Base-by-base conservation (phyloP, 2,113 vertebrate species). In the Lipophrys pholis region DNA sequence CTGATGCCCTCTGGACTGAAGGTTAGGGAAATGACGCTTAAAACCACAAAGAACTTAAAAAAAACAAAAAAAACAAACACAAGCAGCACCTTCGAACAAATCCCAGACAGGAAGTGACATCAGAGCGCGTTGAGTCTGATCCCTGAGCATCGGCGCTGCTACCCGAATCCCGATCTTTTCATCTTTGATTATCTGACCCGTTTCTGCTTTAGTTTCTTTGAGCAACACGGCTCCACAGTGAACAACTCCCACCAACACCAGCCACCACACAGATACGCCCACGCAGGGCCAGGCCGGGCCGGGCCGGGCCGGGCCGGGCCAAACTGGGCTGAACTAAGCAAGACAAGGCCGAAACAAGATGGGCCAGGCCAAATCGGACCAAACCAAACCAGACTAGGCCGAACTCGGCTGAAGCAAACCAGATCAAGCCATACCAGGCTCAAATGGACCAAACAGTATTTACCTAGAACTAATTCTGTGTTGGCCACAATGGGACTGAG, bases 171-270 rank as follows among this genome's bases (percentile, higher is more conserved):
- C 81, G 91, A 91, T 87, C 69, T 36, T 38, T 30, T 39, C 56
- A 62, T 87, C 89, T 92, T 90, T 89, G 84, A 88, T 87, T 82
- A 85, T 76, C 59, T 78, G 73, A 92, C 90, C 89, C 86, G 87
- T 89, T 91, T 90, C 66, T 83, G 42, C 6, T 76, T 86, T 48
- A 30, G 42, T 45, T 69, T 63, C 43, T 60, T 83, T 76, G 77
- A 90, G 90, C 90, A 8, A 36, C 54, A 0, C 0, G 10, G 86
- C 85, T 92, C 82, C 91, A 91, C 91, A 92, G 91, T 92, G 87
- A 87, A 77, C 64, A 48, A 73, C 73, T 50, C 64, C 58, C 16
- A 49, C 35, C 11, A 67, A 39, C 17, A 0, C 17, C 57, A 46
- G 42, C 21, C 35, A n/a, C 35, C 57, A 64, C 58, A 54, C n/a